These are phyloP conservation scores for Stenodema calcarata DNA, from an alignment of 2,888 invertebrate genomes.

Conservation along the genomic window DNA sequence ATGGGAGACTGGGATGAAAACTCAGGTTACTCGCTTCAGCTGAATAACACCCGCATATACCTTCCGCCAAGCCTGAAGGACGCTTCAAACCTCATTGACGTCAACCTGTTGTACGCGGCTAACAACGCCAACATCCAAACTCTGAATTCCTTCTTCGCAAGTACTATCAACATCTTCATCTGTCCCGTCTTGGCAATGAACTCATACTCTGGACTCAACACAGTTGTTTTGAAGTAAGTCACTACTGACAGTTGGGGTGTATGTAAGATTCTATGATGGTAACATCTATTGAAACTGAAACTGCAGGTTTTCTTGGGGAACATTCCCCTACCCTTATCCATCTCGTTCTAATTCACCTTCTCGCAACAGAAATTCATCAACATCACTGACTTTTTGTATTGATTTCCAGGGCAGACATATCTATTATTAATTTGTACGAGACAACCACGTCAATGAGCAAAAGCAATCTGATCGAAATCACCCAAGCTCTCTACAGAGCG, in stretches of 20 bases:
- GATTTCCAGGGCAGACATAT: slow-evolving; percentile 27
- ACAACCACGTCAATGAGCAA: neutral
- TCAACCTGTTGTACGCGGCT: neutral
- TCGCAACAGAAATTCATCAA: too few species aligned
- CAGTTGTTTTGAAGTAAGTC: slow-evolving; percentile 34
- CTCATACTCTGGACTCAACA: slow-evolving; percentile 11
- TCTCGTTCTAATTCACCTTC: too few species aligned
- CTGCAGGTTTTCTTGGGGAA: too few species aligned
- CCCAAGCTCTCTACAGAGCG: neutral
- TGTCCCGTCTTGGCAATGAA: neutral
- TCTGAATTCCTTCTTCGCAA: neutral
- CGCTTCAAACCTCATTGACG: neutral
- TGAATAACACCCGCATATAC: neutral
- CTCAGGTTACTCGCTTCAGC: neutral
- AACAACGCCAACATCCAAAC: neutral
- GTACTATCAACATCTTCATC: neutral
- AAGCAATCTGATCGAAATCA: neutral
- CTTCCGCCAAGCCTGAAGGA: neutral
- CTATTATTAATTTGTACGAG: neutral
- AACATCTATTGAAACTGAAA: neutral
- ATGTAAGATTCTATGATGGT: neutral
- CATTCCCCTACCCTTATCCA: too few species aligned
- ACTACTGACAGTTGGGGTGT: too few species aligned
- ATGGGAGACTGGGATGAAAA: neutral
- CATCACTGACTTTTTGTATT: too few species aligned